Evolutionary conservation across 2,113 vertebrate species (phyloP).

Genomic region (Grus americana): DNA sequence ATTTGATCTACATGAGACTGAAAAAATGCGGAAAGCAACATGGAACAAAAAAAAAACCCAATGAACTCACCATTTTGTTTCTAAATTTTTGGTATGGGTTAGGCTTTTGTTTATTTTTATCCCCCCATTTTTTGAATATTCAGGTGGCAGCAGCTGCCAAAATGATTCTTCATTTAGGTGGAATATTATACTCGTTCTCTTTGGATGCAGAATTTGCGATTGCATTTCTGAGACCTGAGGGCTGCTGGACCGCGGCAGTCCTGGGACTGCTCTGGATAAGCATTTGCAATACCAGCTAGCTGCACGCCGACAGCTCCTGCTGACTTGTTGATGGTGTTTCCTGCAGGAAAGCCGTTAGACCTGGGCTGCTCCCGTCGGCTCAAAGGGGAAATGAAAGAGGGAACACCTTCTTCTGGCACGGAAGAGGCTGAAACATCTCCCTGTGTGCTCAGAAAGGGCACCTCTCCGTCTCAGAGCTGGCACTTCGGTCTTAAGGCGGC

Average conservation of each 20-base stretch:
- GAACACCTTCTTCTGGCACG: too few species aligned
- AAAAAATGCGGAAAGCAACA: background rate
- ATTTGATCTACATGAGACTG: background rate
- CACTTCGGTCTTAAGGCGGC: background rate
- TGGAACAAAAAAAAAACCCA: background rate
- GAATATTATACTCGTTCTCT: background rate
- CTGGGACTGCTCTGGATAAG: background rate
- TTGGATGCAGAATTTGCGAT: background rate
- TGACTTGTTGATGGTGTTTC: background rate
- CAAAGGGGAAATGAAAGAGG: background rate
- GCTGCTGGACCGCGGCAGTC: background rate
- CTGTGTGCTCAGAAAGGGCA: fast-evolving
- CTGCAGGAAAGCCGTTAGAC: fast-evolving
- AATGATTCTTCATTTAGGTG: background rate
- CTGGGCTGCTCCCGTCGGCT: background rate
- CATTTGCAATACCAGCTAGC: background rate
- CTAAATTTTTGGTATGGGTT: background rate
- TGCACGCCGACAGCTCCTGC: too few species aligned
- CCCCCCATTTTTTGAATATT: background rate
- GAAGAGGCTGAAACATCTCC: background rate
- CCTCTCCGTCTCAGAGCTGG: fast-evolving
- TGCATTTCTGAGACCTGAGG: too few species aligned
- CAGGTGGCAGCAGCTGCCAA: background rate
- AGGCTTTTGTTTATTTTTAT: background rate
- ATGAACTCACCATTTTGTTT: background rate